phyloP scores from a whole-genome alignment of 1,140 invertebrate genomes.

The Zaprionus nigranus region DNA sequence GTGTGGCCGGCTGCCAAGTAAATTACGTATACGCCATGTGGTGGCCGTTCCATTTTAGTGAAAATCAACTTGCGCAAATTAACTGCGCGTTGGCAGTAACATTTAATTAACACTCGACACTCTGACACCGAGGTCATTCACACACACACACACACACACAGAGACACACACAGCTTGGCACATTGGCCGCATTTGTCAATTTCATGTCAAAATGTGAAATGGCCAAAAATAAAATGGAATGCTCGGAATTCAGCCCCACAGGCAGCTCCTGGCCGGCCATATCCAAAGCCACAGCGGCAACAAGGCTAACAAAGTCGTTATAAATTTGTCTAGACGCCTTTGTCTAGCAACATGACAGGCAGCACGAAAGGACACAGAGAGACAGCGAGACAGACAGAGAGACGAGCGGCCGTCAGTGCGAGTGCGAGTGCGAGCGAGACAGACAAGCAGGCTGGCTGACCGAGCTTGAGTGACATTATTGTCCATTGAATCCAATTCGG shows the following conservation, averaged over 20 bases:
- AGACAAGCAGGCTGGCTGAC: not conserved
- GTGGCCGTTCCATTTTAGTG: constrained; percentile 31
- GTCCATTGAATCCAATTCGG: constrained; percentile 49
- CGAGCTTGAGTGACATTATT: constrained; percentile 52
- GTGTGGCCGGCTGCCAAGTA: constrained; percentile 51
- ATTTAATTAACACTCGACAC: constrained; percentile 74
- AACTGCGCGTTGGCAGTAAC: constrained; percentile 51
- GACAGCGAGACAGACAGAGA: not conserved
- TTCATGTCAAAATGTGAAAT: constrained; percentile 66
- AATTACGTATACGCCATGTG: constrained; percentile 79
- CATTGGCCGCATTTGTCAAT: constrained; percentile 66
- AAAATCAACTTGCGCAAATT: constrained; percentile 61
- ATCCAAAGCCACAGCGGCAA: constrained; percentile 18
- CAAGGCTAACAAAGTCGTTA: constrained; percentile 58
- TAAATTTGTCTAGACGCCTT: constrained; percentile 77
- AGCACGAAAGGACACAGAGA: constrained; percentile 15
- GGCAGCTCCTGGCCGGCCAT: constrained; percentile 5
- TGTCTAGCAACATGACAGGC: constrained; percentile 64
- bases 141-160: constrained; percentile 25
- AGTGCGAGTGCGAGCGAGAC: not conserved
- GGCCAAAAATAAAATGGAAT: constrained; percentile 52
- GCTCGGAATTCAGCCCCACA: constrained; percentile 43
- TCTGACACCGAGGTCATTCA: constrained; percentile 33
- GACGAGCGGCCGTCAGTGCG: not conserved
- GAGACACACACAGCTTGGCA: constrained; percentile 25